A percentile compares a stretch with the other conserved stretches of the same genome.
Conservation (phyloP, 2,113 vertebrate genomes). For the Chaetodon trifascialis region DNA sequence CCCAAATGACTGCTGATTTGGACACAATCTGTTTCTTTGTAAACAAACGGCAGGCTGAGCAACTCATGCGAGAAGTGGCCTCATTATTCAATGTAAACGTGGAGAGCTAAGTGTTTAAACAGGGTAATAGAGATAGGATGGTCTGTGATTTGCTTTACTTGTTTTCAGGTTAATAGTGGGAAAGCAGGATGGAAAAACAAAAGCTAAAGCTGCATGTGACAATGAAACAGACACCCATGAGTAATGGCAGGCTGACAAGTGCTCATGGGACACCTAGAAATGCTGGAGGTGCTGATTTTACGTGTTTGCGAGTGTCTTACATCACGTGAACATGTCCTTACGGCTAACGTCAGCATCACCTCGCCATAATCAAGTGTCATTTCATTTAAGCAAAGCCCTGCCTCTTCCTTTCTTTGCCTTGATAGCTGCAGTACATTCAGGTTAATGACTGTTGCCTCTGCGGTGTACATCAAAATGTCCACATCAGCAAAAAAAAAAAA, state of each 20-base stretch:
- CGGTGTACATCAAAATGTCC: constrained; percentile 75
- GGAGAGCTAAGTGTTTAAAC: constrained; percentile 71
- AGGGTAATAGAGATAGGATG: constrained; percentile 62
- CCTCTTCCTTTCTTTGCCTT: constrained; percentile 27
- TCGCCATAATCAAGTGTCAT: constrained; percentile 63
- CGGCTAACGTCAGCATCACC: constrained; percentile 30
- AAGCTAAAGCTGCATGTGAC: constrained; percentile 3
- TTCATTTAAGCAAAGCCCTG: constrained; percentile 49
- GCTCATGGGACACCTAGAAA: constrained; percentile 19
- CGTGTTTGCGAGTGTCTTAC: constrained; percentile 13
- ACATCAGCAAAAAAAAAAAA: constrained; percentile 81
- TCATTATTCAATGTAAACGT: constrained; percentile 77
- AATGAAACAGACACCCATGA: constrained; percentile 25
- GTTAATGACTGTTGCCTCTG: constrained; percentile 68
- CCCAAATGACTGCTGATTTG: constrained; percentile 55
- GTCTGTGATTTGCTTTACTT: constrained; percentile 43
- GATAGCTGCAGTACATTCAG: constrained; percentile 36
- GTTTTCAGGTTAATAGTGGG: constrained; percentile 47
- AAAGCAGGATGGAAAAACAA: constrained; percentile 25
- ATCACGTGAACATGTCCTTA: constrained; percentile 10
- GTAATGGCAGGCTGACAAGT: constrained; percentile 33
- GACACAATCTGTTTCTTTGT: constrained; percentile 66
- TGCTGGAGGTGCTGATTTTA: constrained; percentile 49
- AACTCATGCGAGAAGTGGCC: constrained; percentile 70
- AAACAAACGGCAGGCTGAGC: constrained; percentile 69